These are phyloP conservation scores for Glaucidium brasilianum DNA, from an alignment of 2,113 vertebrate genomes.

Conservation along the genomic window DNA sequence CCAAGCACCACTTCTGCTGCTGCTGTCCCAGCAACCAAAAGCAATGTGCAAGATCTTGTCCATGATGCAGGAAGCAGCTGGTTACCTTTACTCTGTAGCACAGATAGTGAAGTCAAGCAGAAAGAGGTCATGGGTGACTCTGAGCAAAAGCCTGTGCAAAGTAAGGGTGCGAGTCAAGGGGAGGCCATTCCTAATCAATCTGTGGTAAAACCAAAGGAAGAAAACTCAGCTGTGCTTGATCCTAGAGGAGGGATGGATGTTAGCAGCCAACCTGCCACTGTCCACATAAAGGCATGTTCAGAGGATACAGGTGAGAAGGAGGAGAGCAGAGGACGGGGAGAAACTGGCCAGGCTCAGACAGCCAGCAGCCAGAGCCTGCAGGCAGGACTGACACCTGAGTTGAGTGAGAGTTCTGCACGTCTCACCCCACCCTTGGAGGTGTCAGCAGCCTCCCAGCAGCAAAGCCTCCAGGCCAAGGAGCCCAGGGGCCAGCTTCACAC, in stretches of 20 bases:
- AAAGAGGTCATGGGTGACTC: neutral
- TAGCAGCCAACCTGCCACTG: neutral
- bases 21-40: neutral
- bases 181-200: neutral
- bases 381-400: neutral
- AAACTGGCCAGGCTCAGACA: neutral
- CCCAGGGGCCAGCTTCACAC: slow-evolving; percentile 30
- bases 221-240: slow-evolving; percentile 1
- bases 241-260: neutral
- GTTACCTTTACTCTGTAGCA: neutral
- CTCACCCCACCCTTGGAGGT: neutral
- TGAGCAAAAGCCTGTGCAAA: slow-evolving; percentile 12
- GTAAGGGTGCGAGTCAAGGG: neutral
- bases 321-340: neutral
- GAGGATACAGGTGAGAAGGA: neutral
- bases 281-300: rapidly evolving
- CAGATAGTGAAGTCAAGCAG: neutral
- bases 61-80: neutral
- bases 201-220: slow-evolving; percentile 27
- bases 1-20: neutral
- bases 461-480: slow-evolving; percentile 48
- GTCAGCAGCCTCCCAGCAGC: neutral
- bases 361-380: slow-evolving; percentile 36
- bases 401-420: slow-evolving; percentile 12
- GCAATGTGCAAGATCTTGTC: neutral